Percentiles rank a stretch among this genome's conserved stretches.
Conservation (phyloP, 2,797 vertebrate genomes). For the Mus spretus region DNA sequence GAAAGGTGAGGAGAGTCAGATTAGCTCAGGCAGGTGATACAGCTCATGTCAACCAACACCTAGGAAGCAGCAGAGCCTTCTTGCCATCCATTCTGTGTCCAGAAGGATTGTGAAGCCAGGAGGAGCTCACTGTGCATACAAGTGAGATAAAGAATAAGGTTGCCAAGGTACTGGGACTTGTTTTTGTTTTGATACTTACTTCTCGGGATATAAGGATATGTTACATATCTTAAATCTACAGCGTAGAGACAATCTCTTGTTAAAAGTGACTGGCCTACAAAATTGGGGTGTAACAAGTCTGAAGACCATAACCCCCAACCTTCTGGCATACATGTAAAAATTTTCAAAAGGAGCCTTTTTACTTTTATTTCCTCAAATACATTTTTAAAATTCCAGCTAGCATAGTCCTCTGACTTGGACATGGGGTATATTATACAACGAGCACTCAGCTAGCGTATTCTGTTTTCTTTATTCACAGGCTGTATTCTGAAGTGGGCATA, state of each 20-base stretch:
- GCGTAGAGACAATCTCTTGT: not conserved
- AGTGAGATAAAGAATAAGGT: not conserved
- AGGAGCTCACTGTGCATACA: not conserved
- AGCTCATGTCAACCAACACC: not conserved
- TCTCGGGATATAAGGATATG: not conserved
- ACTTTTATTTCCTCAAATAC: not conserved
- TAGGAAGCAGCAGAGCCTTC: not conserved
- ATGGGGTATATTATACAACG: not conserved
- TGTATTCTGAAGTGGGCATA: not conserved
- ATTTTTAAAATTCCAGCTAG: not conserved
- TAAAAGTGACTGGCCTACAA: constrained; percentile 1
- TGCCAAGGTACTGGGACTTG: not conserved
- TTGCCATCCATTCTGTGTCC: not conserved
- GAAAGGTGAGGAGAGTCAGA: not conserved
- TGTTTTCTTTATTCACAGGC: constrained; percentile 25
- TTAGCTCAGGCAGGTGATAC: not conserved
- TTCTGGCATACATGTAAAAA: not conserved
- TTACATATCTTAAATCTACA: constrained; percentile 13
- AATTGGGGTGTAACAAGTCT: not conserved
- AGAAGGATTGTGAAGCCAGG: not conserved
- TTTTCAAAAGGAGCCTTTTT: not conserved
- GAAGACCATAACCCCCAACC: not conserved
- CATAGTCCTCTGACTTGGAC: not conserved
- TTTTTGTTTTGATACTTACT: constrained; percentile 40
- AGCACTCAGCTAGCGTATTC: not conserved